phyloP scores from a whole-genome alignment of 2,797 vertebrate species.

The Pampus argenteus region DNA sequence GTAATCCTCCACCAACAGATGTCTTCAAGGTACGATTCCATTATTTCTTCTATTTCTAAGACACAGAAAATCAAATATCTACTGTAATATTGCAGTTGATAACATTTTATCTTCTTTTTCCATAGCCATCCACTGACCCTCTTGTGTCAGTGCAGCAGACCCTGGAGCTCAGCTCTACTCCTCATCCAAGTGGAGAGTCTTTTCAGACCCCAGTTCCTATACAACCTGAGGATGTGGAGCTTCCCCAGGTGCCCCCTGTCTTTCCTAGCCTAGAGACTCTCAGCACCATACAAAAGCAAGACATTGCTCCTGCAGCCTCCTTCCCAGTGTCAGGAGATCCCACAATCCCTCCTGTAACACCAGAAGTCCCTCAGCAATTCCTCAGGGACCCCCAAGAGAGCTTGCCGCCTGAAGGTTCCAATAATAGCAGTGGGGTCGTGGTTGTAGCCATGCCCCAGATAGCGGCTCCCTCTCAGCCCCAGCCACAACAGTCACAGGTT shows the following conservation, averaged over 20 bases:
- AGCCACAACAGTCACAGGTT: slow-evolving; percentile 79
- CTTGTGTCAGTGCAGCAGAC: slow-evolving; percentile 91
- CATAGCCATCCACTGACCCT: slow-evolving; percentile 84
- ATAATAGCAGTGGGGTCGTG: slow-evolving; percentile 78
- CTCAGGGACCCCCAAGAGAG: slow-evolving; percentile 89
- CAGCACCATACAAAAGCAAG: slow-evolving; percentile 92
- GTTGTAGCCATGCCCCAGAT: slow-evolving; percentile 91
- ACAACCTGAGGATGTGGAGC: slow-evolving; percentile 90
- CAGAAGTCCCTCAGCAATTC: slow-evolving; percentile 93
- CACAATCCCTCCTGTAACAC: slow-evolving; percentile 88
- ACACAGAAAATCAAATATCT: not conserved
- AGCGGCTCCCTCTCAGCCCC: slow-evolving; percentile 81
- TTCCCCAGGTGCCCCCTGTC: slow-evolving; percentile 87
- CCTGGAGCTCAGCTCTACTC: slow-evolving; percentile 87
- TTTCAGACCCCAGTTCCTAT: slow-evolving; percentile 91
- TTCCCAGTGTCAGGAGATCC: slow-evolving; percentile 92
- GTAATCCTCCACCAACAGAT: slow-evolving; percentile 86
- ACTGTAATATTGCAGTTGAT: slow-evolving; percentile 4
- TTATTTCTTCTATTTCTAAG: slow-evolving; percentile 3
- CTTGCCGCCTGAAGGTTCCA: slow-evolving; percentile 86
- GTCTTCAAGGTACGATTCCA: slow-evolving; percentile 86
- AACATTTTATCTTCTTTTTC: slow-evolving; percentile 31
- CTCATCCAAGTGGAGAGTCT: slow-evolving; percentile 84
- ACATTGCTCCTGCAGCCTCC: slow-evolving; percentile 88
- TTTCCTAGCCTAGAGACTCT: slow-evolving; percentile 89